A percentile compares a stretch with the other conserved stretches of the same genome.
Evolutionary conservation across 2,113 vertebrate genomes (phyloP).

Genomic region (Delphinapterus leucas): DNA sequence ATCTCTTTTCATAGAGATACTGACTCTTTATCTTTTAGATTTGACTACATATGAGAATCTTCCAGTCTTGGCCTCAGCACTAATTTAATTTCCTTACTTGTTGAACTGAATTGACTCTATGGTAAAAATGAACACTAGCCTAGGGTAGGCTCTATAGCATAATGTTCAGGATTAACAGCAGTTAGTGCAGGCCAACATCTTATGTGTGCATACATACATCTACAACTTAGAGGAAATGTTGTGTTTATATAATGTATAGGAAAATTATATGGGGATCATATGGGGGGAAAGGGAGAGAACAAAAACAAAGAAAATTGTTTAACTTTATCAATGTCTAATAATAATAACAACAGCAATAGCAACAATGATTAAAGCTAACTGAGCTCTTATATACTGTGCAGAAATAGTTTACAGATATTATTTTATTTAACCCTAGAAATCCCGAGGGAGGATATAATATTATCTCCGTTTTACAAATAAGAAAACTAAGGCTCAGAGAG

Average conservation of each 20-base stretch:
- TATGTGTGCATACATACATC: background rate
- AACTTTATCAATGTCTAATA: background rate
- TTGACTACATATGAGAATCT: background rate
- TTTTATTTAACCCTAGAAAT: constrained; percentile 11
- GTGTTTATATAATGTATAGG: background rate
- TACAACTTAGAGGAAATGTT: background rate
- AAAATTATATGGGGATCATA: background rate
- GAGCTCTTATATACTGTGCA: background rate
- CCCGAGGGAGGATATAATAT: background rate
- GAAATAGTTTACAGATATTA: constrained; percentile 5
- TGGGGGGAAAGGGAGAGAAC: background rate
- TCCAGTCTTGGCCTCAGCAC: background rate
- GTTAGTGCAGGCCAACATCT: background rate
- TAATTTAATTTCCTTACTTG: background rate
- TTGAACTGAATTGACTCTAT: background rate
- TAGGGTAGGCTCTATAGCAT: background rate
- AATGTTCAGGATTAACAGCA: background rate
- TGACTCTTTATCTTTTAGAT: background rate
- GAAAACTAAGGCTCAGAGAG: background rate
- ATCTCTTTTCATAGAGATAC: background rate
- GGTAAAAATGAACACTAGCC: constrained; percentile 16
- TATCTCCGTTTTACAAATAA: background rate
- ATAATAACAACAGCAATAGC: background rate
- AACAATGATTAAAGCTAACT: background rate
- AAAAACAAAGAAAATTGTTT: background rate